Evolutionary conservation across 2,113 vertebrate genomes (phyloP), one percentile per base, ranked within the genome.

Genomic region (Phoenicopterus ruber): DNA sequence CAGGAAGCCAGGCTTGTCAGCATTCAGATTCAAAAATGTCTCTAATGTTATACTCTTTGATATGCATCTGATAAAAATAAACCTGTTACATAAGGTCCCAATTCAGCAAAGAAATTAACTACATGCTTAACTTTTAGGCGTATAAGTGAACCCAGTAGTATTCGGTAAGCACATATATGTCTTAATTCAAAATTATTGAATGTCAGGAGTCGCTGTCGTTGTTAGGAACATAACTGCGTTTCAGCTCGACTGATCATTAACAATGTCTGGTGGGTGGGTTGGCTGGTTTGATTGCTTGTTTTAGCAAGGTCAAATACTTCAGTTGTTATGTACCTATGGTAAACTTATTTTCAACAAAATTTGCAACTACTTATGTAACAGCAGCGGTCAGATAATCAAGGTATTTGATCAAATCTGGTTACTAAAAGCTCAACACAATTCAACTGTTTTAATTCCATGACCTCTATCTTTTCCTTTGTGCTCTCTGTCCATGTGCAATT

Each of bases 31-130:
- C 58, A 73, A 5, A 72, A 22, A 67, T 73, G 10, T 50, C 76
- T 90, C 71, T 70, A 77, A 57, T 31, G 83, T 83, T 86, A 77
- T 46, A 40, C 40, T 70, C 54, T 92, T 81, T 81, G 40, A 73
- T 93, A 83, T 44, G 31, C 15, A 66, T 84, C 63, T 92, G 88
- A 86, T 94, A 96, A 95, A 97, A 95, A 94, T 83, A 91, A 94
- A 74, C 19, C 57, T 77, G 46, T 95, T 96, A 91, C 21, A 29
- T 96, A 95, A 97, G 50, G 34, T 69, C 46, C 55, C 88, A 84
- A 91, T 96, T 97, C 93, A 94, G 54, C 70, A 88, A 69, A 65
- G 46, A 62, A 40, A 79, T 77, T 61, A 79, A 47, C 47, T 76
- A 11, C 13, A 7, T 40, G 29, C 13, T 72, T 63, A 85, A 93